phyloP scores from a whole-genome alignment of 64 coral and sea anemone genomes.

The Montipora capricornis region DNA sequence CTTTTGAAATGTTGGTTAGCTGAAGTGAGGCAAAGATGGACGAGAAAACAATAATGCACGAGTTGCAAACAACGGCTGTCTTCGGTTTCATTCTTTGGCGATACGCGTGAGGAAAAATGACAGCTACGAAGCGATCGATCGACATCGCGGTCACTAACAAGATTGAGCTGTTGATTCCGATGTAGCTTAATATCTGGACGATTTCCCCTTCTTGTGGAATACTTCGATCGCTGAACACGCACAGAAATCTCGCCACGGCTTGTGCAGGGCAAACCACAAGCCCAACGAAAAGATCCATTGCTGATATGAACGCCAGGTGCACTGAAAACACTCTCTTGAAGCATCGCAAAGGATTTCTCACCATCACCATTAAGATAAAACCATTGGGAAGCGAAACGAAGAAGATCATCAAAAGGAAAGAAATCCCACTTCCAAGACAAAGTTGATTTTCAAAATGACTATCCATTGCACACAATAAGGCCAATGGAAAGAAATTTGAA shows the following conservation, averaged over 20 bases:
- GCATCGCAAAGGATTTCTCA: no score
- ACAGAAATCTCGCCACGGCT: background rate
- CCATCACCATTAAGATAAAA: no score
- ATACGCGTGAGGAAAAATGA: no score
- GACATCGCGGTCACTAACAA: background rate
- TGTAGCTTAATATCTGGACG: background rate
- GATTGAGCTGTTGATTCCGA: slow-evolving; percentile 15
- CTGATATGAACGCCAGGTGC: background rate
- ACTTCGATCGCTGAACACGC: background rate
- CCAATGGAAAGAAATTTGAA: no score
- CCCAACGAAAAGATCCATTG: slow-evolving; percentile 17
- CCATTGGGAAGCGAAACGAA: no score
- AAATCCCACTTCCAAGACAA: no score
- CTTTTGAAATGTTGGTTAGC: background rate
- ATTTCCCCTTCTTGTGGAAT: background rate
- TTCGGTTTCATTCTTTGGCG: no score
- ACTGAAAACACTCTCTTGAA: no score
- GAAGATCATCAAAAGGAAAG: no score
- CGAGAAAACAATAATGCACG: background rate
- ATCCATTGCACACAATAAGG: no score
- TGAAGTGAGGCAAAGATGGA: slow-evolving; percentile 8
- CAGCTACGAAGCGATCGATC: no score
- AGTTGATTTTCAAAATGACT: no score
- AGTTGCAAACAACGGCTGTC: background rate
- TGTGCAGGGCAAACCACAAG: background rate